Percentiles rank a stretch among this genome's conserved stretches.
These are phyloP conservation scores for Trilocha varians DNA, from an alignment of 2,888 invertebrate species.

Conservation along the genomic window DNA sequence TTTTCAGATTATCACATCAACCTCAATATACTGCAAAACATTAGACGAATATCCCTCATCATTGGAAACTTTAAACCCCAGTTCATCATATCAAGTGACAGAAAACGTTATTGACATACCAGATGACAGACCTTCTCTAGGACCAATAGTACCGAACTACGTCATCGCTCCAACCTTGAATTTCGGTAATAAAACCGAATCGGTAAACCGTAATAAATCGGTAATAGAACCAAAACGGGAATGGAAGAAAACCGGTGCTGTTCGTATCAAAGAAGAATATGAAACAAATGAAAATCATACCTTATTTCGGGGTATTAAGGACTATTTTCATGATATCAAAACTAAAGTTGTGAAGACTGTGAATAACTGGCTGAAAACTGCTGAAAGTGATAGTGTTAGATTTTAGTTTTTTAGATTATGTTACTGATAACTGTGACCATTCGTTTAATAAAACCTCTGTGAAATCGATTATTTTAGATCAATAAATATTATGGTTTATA, in stretches of 20 bases:
- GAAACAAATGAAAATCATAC: slow-evolving; percentile 21
- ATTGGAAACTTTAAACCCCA: neutral
- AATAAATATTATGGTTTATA: too few relatives aligned
- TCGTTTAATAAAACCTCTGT: too few relatives aligned
- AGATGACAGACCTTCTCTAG: slow-evolving; percentile 23
- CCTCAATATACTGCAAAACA: neutral
- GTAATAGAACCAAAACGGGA: too few relatives aligned
- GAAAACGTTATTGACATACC: slow-evolving; percentile 46
- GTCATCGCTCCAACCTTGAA: slow-evolving; percentile 27
- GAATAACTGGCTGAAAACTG: slow-evolving; percentile 26
- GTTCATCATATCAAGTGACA: slow-evolving; percentile 36
- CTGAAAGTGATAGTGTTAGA: too few relatives aligned
- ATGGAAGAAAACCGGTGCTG: slow-evolving; percentile 18
- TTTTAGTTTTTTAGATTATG: neutral
- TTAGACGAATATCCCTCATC: neutral
- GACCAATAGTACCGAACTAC: slow-evolving; percentile 31
- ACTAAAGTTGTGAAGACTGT: slow-evolving; percentile 29
- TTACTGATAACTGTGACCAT: too few relatives aligned
- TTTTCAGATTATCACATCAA: neutral
- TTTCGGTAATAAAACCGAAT: slow-evolving; percentile 15
- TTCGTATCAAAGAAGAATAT: slow-evolving; percentile 31
- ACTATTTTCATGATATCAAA: slow-evolving; percentile 26
- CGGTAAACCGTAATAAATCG: slow-evolving; percentile 16
- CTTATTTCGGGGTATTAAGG: slow-evolving; percentile 24
- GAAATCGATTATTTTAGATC: too few relatives aligned